A percentile compares a stretch with the other conserved stretches of the same genome.
Conservation (phyloP, 2,888 invertebrate genomes). For the Drosophila paramelanica region DNA sequence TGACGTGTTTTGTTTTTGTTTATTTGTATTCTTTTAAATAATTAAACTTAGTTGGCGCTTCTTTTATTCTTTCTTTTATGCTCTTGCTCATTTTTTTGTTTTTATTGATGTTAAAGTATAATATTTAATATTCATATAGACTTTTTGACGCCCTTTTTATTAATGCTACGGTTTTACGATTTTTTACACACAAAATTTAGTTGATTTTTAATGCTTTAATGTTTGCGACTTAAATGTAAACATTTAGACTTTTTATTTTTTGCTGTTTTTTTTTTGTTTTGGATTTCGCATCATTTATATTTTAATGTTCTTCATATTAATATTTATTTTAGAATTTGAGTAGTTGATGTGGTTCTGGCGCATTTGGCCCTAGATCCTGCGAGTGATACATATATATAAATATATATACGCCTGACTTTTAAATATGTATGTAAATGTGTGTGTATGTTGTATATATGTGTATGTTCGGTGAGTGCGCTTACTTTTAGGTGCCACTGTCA, state of each 20-base stretch:
- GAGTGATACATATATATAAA: conserved; percentile 39
- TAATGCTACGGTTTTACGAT: conserved; percentile 74
- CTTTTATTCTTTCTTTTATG: conserved; percentile 4
- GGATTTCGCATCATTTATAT: conserved; percentile 15
- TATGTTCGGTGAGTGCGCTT: conserved; percentile 70
- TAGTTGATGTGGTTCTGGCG: conserved; percentile 63
- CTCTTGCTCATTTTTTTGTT: conserved; percentile 57
- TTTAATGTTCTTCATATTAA: conserved; percentile 43
- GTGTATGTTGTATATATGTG: conserved; percentile 19
- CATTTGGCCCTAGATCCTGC: conserved; percentile 55
- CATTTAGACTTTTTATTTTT: conserved; percentile 68
- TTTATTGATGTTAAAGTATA: conserved; percentile 51
- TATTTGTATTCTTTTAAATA: conserved; percentile 28
- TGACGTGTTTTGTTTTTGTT: conserved; percentile 34
- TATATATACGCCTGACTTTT: conserved; percentile 37
- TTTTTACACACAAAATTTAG: conserved; percentile 79
- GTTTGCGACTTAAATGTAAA: conserved; percentile 71
- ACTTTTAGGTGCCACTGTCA: conserved; percentile 64
- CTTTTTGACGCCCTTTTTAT: conserved; percentile 55
- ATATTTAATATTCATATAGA: conserved; percentile 67
- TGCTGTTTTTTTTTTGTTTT: conserved; percentile 44
- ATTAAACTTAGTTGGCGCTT: conserved; percentile 73
- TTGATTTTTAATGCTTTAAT: conserved; percentile 46
- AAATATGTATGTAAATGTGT: conserved; percentile 29
- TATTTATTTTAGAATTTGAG: conserved; percentile 74